These are phyloP conservation scores for Cetoscarus ocellatus DNA, from an alignment of 2,797 vertebrate species.

Conservation along the genomic window DNA sequence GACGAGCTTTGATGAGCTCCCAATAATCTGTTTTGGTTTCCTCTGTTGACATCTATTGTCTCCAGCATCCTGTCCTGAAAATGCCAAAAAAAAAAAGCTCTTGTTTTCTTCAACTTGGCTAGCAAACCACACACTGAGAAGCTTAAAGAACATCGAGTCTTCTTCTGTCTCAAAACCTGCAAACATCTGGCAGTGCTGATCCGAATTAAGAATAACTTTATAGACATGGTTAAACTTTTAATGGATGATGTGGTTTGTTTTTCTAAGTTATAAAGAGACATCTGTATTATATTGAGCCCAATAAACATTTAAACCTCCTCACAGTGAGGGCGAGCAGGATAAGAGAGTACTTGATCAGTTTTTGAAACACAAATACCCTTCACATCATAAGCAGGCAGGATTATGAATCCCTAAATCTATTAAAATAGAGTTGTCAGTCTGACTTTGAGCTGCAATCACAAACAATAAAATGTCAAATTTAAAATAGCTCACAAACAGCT, in stretches of 20 bases:
- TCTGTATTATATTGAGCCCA: neutral
- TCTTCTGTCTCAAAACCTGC: neutral
- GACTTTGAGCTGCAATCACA: constrained; percentile 29
- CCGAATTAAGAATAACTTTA: neutral
- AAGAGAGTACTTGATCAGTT: neutral
- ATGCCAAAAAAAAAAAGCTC: neutral
- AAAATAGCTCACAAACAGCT: constrained; percentile 67
- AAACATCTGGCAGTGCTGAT: neutral
- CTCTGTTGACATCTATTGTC: neutral
- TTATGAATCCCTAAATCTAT: constrained; percentile 1
- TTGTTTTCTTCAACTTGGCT: neutral
- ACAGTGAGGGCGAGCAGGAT: neutral
- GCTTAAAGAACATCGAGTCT: neutral
- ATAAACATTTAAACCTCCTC: neutral
- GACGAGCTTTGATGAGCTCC: too few species aligned
- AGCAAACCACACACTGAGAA: neutral
- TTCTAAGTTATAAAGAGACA: neutral
- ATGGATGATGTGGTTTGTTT: neutral
- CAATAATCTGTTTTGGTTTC: too few species aligned
- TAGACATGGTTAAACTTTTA: neutral
- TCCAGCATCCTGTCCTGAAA: neutral
- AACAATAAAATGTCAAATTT: constrained; percentile 51
- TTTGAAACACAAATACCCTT: constrained; percentile 9
- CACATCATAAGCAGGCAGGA: neutral
- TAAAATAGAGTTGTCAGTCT: constrained; percentile 15